Conservation (phyloP, 2,797 vertebrate genomes). For the Manis crassicaudata region DNA sequence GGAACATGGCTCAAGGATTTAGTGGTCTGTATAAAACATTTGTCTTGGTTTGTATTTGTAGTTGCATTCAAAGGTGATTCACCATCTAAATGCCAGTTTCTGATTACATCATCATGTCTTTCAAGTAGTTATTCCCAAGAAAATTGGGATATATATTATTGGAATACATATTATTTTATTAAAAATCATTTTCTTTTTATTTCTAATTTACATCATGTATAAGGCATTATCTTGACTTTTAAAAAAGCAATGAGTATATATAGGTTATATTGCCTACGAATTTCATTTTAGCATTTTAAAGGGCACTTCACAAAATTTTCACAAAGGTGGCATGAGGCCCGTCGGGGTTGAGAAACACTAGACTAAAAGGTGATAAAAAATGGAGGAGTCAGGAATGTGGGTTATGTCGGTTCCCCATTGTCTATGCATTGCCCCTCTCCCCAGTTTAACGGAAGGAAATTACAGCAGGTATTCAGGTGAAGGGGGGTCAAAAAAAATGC, state of each 20-base stretch:
- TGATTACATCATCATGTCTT: not conserved
- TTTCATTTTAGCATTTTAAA: slow-evolving; percentile 24
- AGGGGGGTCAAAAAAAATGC: not conserved
- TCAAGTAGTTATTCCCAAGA: not conserved
- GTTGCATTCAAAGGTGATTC: not conserved
- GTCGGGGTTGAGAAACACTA: not conserved
- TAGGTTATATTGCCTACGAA: not conserved
- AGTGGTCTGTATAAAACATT: not conserved
- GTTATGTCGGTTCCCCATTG: not conserved
- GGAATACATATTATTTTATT: not conserved
- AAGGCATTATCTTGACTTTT: not conserved
- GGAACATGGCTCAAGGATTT: not conserved
- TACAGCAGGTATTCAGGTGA: slow-evolving; percentile 4
- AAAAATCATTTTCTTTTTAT: not conserved
- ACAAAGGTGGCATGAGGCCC: not conserved
- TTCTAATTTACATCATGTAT: slow-evolving; percentile 6
- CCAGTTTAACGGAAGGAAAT: slow-evolving; percentile 3
- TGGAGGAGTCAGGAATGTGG: not conserved
- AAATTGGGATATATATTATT: not conserved
- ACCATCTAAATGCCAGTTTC: not conserved
- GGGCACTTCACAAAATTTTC: slow-evolving; percentile 2
- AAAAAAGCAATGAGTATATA: not conserved
- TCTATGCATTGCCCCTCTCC: not conserved
- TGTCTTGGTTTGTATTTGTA: not conserved
- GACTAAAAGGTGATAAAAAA: not conserved